Percentiles rank a stretch among this genome's conserved stretches.
phyloP scores from a whole-genome alignment of 1,140 invertebrate genomes.

The Heliconius hewitsoni region DNA sequence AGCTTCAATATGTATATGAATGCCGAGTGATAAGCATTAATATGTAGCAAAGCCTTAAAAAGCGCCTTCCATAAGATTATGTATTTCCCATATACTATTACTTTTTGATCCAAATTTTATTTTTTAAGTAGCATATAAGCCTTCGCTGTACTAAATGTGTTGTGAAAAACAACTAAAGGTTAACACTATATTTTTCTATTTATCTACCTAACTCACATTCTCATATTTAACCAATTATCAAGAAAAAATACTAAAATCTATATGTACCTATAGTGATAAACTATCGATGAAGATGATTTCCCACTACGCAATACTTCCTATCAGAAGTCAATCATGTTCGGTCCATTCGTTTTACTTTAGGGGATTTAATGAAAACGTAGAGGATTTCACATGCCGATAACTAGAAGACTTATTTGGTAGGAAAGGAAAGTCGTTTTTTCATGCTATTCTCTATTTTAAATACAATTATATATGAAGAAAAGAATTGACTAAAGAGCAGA shows the following conservation, averaged over 20 bases:
- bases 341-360: conserved; percentile 42
- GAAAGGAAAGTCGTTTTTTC: background rate
- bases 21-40: conserved; percentile 1
- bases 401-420: background rate
- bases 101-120: background rate
- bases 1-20: background rate
- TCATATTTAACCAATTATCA: background rate
- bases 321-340: conserved; percentile 35
- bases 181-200: background rate
- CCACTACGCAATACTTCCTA: background rate
- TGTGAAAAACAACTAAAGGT: background rate
- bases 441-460: background rate
- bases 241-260: background rate
- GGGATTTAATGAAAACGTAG: background rate
- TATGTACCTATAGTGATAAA: background rate
- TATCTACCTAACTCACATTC: background rate
- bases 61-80: background rate
- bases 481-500: background rate
- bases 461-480: background rate
- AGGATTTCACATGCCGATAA: background rate
- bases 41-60: background rate
- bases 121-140: background rate
- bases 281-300: background rate
- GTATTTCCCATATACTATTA: background rate
- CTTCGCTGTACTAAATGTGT: background rate